Evolutionary conservation across 2,888 invertebrate genomes (phyloP).

Genomic region (Protophormia terraenovae): DNA sequence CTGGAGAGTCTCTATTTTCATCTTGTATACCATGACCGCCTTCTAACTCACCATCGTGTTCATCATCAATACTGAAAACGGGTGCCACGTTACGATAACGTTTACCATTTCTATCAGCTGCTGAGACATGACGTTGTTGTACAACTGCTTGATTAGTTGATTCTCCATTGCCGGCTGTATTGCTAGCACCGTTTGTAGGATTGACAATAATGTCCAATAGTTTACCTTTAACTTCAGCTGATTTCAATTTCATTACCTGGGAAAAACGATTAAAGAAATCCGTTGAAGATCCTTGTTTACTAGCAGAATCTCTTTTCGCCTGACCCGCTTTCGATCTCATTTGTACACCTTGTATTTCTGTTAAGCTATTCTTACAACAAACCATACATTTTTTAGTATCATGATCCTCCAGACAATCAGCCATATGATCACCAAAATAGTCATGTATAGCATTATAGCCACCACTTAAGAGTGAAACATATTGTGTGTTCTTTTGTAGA

Average conservation of each 20-base stretch:
- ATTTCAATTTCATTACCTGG: conserved; percentile 93
- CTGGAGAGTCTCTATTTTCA: conserved; percentile 74
- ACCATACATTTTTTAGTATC: conserved; percentile 90
- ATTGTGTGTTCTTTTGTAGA: conserved; percentile 95
- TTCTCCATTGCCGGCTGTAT: conserved; percentile 12
- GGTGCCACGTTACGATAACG: conserved; percentile 94
- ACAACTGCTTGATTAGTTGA: conserved; percentile 39
- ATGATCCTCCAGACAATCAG: conserved; percentile 92
- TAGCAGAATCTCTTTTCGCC: conserved; percentile 57
- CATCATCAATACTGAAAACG: conserved; percentile 97
- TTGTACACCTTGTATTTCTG: conserved; percentile 57
- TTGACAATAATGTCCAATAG: conserved; percentile 96
- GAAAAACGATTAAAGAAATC: conserved; percentile 92
- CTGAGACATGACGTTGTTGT: conserved; percentile 90
- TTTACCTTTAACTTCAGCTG: conserved; percentile 95
- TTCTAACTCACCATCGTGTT: conserved; percentile 84
- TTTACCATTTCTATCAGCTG: conserved; percentile 91
- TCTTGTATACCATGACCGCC: conserved; percentile 66
- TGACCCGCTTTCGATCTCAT: conserved; percentile 49
- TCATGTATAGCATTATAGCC: conserved; percentile 94
- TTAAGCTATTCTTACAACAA: conserved; percentile 83
- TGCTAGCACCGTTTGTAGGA: conserved; percentile 81
- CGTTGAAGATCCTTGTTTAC: conserved; percentile 80
- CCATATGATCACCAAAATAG: conserved; percentile 90
- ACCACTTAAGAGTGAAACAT: conserved; percentile 94